These are phyloP conservation scores for Chaetorhynchus papuensis DNA, from an alignment of 2,113 vertebrate species.

Conservation along the genomic window DNA sequence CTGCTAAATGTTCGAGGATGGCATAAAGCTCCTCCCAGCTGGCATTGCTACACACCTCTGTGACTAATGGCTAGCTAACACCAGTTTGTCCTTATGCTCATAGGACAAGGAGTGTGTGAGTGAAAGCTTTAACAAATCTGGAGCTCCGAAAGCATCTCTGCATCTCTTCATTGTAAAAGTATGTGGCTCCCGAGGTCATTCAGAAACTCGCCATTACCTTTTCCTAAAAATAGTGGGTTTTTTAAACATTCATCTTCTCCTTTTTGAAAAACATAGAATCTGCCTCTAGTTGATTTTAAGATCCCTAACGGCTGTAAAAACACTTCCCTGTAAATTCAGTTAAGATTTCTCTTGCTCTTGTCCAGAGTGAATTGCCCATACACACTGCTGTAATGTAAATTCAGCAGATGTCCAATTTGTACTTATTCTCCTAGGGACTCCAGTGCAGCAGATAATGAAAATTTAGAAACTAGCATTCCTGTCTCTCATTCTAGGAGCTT, in stretches of 20 bases:
- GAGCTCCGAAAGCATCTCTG: not conserved
- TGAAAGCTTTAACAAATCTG: not conserved
- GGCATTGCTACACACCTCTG: not conserved
- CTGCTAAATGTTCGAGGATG: not conserved
- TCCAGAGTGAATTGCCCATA: not conserved
- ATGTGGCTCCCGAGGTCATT: not conserved
- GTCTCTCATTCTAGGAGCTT: constrained; percentile 8
- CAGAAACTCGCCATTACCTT: not conserved
- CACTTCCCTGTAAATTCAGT: not conserved
- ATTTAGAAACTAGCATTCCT: constrained; percentile 30
- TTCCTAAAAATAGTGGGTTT: not conserved
- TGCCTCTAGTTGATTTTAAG: not conserved
- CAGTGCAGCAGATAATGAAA: constrained; percentile 15
- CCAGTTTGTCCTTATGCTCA: not conserved
- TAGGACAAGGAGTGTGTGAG: not conserved
- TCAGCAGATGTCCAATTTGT: constrained; percentile 29
- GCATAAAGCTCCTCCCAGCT: not conserved
- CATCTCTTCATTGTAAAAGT: not conserved
- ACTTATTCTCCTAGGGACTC: not conserved
- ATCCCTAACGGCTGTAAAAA: not conserved
- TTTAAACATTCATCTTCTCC: not conserved
- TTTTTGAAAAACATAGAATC: not conserved
- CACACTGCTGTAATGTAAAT: not conserved
- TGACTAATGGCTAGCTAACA: not conserved
- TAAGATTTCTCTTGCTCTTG: constrained; percentile 20